Evolutionary conservation across 2,113 vertebrate genomes (phyloP), one percentile per base, ranked within the genome.

Genomic region (Crotalus viridis): DNA sequence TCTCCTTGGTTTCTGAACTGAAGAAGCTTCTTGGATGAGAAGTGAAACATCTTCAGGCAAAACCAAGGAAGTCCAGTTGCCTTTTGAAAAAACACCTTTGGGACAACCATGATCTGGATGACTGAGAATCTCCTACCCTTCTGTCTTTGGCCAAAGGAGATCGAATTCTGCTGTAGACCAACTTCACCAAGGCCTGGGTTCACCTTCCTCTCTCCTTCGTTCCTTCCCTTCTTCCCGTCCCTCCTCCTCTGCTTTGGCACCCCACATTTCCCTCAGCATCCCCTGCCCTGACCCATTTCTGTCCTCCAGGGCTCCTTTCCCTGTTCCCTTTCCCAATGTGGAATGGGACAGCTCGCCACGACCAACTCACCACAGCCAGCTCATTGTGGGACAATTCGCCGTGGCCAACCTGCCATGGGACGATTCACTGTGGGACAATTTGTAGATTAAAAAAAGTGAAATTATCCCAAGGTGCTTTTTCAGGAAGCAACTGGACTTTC

Each of bases 221-320:
- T 24, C 33, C 55, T 33, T 85, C 13, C n/a, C 51, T 48, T 13
- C 51, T 39, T 8, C 43, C 10, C 8, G 10, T 59, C 22, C 21
- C 52, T 9, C 5, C 24, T 17, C 2, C 51, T 7, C 43, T 3
- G 69, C 0, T 13, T 91, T 64, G 91, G 22, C 88, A 19, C 74
- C 57, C 19, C 2, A 5, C 89, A 85, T 39, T 21, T 55, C 17
- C 22, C 26, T 4, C 15, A 87, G 1, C 57, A 87, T 91, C 22
- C 90, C 0, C 17, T 28, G 86, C 74, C 88, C 55, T 7, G 17
- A 39, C 55, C 89, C 33, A 46, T 0, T 28, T 91, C 3, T 0
- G 52, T 0, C 26, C 22, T 33, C 0, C 8, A 1, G 46, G 22
- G 51, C 43, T n/a, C 0, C 0, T 3, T 3, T 3, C 2, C 88